Evolutionary conservation across 1,140 invertebrate genomes (phyloP).

Genomic region (Drosophila bipectinata): DNA sequence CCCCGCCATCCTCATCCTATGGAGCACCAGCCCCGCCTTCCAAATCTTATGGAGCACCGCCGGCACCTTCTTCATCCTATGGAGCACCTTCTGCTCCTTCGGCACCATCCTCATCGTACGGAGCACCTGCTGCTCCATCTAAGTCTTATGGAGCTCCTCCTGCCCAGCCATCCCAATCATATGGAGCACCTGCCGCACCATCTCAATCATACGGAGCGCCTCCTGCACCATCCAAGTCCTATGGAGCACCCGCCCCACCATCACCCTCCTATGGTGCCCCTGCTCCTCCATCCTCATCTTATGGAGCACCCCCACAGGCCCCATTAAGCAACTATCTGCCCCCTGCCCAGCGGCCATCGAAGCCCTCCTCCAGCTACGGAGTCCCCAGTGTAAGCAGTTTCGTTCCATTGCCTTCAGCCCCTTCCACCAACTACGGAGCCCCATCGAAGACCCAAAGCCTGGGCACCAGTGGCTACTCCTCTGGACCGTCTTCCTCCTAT

Average conservation of each 20-base stretch:
- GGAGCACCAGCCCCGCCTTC: constrained; percentile 69
- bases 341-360: constrained; percentile 50
- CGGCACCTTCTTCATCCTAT: constrained; percentile 29
- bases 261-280: constrained; percentile 71
- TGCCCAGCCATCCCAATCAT: constrained; percentile 66
- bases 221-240: constrained; percentile 78
- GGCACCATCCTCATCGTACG: constrained; percentile 30
- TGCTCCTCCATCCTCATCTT: constrained; percentile 71
- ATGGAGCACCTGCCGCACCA: constrained; percentile 81
- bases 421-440: constrained; percentile 75
- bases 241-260: constrained; percentile 72
- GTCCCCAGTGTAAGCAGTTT: constrained; percentile 83
- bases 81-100: constrained; percentile 77
- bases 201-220: constrained; percentile 78
- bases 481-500: constrained; percentile 57
- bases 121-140: constrained; percentile 69
- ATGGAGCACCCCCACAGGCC: constrained; percentile 69
- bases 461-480: constrained; percentile 70
- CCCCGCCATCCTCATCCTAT: constrained; percentile 79
- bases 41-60: constrained; percentile 74
- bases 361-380: constrained; percentile 74
- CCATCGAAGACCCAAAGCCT: constrained; percentile 74
- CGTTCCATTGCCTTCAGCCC: constrained; percentile 72
- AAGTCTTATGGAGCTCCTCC: background rate
- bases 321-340: constrained; percentile 70